phyloP scores from a whole-genome alignment of 2,888 invertebrate species.

The Trilocha varians region DNA sequence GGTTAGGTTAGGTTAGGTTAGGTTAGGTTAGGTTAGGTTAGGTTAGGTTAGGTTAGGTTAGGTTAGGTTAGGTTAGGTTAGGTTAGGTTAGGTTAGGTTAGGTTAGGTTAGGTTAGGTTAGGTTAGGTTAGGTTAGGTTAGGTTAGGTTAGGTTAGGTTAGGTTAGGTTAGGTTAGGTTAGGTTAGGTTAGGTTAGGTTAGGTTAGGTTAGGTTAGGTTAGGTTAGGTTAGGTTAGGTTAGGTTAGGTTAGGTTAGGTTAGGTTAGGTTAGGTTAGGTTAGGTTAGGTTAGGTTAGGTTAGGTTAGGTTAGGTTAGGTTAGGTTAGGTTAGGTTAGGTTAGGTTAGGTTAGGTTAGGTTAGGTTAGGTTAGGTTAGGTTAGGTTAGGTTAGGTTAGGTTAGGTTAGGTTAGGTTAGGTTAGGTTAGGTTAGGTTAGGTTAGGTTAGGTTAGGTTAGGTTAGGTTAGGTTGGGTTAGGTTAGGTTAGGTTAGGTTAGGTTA shows the following conservation, averaged over 20 bases:
- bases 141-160: too few relatives aligned
- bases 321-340: conserved; percentile 18
- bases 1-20: too few relatives aligned
- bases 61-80: too few relatives aligned
- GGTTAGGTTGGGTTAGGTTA: too few relatives aligned
- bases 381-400: conserved; percentile 17
- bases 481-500: conserved; percentile 15
- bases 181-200: too few relatives aligned
- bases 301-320: conserved; percentile 21
- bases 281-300: conserved; percentile 9
- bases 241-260: conserved; percentile 19
- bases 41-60: too few relatives aligned
- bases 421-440: conserved; percentile 13
- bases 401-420: conserved; percentile 15
- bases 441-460: conserved; percentile 13
- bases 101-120: too few relatives aligned
- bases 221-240: conserved; percentile 8
- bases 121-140: too few relatives aligned
- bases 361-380: conserved; percentile 16
- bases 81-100: too few relatives aligned
- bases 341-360: conserved; percentile 17
- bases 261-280: conserved; percentile 9
- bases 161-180: too few relatives aligned
- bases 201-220: too few relatives aligned
- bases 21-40: too few relatives aligned